Percentiles rank a stretch among this genome's conserved stretches.
phyloP scores from a whole-genome alignment of 2,113 vertebrate species.

The Sus scrofa region T2T-Sscrofa CM000824.6:66806001-66806500 shows the following conservation, averaged over 20 bases:
- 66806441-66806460: too few species aligned
- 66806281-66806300: not conserved
- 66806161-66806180: not conserved
- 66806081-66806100: not conserved
- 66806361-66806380: too few species aligned
- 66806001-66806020: not conserved
- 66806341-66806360: too few species aligned
- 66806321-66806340: slow-evolving; percentile 43
- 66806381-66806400: too few species aligned
- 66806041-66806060: not conserved
- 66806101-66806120: not conserved
- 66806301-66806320: not conserved
- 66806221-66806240: not conserved
- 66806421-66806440: too few species aligned
- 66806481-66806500: too few species aligned
- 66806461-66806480: too few species aligned
- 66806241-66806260: not conserved
- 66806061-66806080: not conserved
- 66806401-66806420: too few species aligned
- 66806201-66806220: not conserved
- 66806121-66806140: not conserved
- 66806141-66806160: not conserved
- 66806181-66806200: not conserved
- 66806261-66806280: not conserved
- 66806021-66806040: not conserved